Evolutionary conservation across 2,888 invertebrate genomes (phyloP).

Genomic region (Leucophora obtusa): DNA sequence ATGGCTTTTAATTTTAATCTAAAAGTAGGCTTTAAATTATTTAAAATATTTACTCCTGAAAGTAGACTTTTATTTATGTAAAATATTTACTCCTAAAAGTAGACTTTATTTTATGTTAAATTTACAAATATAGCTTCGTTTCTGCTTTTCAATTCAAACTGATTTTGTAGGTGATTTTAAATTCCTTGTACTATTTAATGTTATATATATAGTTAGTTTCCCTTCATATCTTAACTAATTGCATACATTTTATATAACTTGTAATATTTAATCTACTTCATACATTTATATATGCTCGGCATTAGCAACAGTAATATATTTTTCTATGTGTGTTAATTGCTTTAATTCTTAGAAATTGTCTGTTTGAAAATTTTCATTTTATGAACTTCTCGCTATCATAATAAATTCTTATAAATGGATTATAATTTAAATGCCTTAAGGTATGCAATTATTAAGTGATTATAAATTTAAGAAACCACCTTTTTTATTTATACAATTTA

Average conservation of each 20-base stretch:
- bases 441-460: conserved; percentile 31
- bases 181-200: not conserved
- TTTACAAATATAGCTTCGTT: not conserved
- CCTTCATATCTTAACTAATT: not conserved
- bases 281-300: not conserved
- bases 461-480: not conserved
- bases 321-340: not conserved
- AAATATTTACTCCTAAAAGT: not conserved
- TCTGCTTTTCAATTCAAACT: not conserved
- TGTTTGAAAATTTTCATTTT: conserved; percentile 8
- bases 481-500: not conserved
- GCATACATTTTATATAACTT: not conserved
- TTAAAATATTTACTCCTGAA: not conserved
- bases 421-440: conserved; percentile 28
- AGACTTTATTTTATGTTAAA: not conserved
- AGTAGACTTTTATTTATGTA: not conserved
- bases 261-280: not conserved
- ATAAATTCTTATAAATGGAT: conserved; percentile 8
- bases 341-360: not conserved
- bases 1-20: not conserved
- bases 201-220: not conserved
- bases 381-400: conserved; percentile 20
- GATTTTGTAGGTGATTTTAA: not conserved
- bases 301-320: not conserved
- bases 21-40: not conserved